phyloP scores from a whole-genome alignment of 2,888 invertebrate genomes.

The Drosophila leonis region DNA sequence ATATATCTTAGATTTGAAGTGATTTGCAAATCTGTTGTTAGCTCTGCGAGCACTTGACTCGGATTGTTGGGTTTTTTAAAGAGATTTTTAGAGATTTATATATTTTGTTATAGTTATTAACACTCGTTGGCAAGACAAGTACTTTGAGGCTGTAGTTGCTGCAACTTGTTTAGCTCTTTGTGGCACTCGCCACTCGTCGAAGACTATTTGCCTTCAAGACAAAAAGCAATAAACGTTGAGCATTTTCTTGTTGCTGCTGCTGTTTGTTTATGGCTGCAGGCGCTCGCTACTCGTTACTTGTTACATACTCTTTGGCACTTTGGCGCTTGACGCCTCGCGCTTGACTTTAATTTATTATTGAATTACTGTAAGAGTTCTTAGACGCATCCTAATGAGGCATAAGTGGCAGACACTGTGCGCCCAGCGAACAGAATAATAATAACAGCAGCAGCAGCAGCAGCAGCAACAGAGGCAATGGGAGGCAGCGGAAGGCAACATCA shows the following conservation, averaged over 20 bases:
- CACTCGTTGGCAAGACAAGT: background rate
- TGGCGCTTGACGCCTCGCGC: slow-evolving; percentile 53
- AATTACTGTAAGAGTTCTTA: slow-evolving; percentile 73
- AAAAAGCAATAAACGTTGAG: background rate
- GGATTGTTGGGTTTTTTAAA: background rate
- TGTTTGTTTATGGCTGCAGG: background rate
- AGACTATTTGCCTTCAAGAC: background rate
- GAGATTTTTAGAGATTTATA: background rate
- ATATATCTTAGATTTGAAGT: background rate
- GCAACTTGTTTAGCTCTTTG: background rate
- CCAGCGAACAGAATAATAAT: slow-evolving; percentile 67
- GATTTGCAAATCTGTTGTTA: background rate
- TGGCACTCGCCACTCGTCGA: slow-evolving; percentile 8
- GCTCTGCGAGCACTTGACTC: background rate
- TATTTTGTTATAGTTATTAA: background rate
- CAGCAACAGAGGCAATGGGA: slow-evolving; percentile 7
- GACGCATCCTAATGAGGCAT: slow-evolving; percentile 81
- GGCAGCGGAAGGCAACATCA: slow-evolving; percentile 7
- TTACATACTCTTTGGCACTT: slow-evolving; percentile 6
- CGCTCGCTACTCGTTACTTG: slow-evolving; percentile 5
- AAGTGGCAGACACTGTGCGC: slow-evolving; percentile 73
- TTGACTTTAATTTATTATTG: slow-evolving; percentile 61
- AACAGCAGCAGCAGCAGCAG: slow-evolving; percentile 9
- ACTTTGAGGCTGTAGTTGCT: background rate
- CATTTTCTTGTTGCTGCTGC: background rate